Percentiles rank a stretch among this genome's conserved stretches.
Conservation (phyloP, 2,113 vertebrate species). For the Coregonus clupeaformis region DNA sequence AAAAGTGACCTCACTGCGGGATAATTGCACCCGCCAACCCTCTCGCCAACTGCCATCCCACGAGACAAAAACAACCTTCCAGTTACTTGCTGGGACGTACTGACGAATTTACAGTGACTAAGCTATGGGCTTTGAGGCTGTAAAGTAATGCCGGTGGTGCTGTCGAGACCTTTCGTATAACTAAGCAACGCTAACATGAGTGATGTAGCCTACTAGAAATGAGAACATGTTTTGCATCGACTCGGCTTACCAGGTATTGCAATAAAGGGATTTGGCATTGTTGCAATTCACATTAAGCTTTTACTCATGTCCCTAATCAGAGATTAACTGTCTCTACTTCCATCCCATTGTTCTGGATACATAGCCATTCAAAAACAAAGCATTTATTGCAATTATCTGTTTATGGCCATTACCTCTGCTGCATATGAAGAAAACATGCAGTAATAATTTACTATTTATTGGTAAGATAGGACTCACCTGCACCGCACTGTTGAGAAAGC, state of each 20-base stretch:
- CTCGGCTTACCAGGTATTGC: neutral
- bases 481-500: conserved; percentile 98
- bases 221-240: neutral
- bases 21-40: conserved; percentile 15
- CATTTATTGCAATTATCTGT: too few relatives aligned
- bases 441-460: too few relatives aligned
- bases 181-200: neutral
- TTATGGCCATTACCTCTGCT: too few relatives aligned
- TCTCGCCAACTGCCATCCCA: conserved; percentile 25
- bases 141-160: conserved; percentile 13
- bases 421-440: too few relatives aligned
- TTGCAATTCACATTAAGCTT: too few relatives aligned
- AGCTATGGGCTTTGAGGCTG: conserved; percentile 16
- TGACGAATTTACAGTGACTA: conserved; percentile 45
- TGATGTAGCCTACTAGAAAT: neutral
- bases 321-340: too few relatives aligned
- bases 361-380: too few relatives aligned
- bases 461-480: conserved; percentile 78
- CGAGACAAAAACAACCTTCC: conserved; percentile 40
- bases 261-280: neutral
- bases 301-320: too few relatives aligned
- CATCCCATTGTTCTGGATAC: too few relatives aligned
- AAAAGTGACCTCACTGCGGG: conserved; percentile 41
- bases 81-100: conserved; percentile 18
- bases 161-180: neutral